phyloP scores from a whole-genome alignment of 2,888 invertebrate species.

The Papilio demoleus region DNA sequence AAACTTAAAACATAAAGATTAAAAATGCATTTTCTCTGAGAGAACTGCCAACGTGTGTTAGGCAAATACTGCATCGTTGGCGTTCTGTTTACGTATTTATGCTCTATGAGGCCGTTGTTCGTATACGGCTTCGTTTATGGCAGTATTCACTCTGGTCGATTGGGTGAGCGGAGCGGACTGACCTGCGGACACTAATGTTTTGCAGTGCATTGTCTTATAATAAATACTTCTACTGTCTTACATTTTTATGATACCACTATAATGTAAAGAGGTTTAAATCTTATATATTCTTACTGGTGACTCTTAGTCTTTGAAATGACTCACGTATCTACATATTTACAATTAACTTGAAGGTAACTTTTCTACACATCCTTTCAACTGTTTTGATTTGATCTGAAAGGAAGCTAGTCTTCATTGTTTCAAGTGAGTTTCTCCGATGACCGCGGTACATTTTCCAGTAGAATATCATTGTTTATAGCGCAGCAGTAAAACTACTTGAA shows the following conservation, averaged over 20 bases:
- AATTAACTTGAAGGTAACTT: too few relatives aligned
- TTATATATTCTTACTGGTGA: background rate
- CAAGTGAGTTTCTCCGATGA: constrained; percentile 24
- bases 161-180: constrained; percentile 64
- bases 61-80: constrained; percentile 20
- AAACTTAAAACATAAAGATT: background rate
- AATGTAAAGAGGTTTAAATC: background rate
- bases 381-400: background rate
- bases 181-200: constrained; percentile 50
- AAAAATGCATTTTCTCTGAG: constrained; percentile 20
- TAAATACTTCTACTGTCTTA: constrained; percentile 46
- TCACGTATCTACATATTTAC: too few relatives aligned
- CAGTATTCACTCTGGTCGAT: constrained; percentile 81
- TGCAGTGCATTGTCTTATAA: constrained; percentile 74
- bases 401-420: background rate
- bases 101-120: constrained; percentile 47
- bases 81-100: constrained; percentile 33
- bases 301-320: too few relatives aligned
- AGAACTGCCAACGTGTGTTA: constrained; percentile 2
- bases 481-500: constrained; percentile 53
- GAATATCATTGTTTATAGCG: constrained; percentile 49
- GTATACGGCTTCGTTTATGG: constrained; percentile 70
- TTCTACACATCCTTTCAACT: too few relatives aligned
- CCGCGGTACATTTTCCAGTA: constrained; percentile 39
- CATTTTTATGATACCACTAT: constrained; percentile 32